phyloP scores from a whole-genome alignment of 2,797 vertebrate species.

The Labeo calbasu region DNA sequence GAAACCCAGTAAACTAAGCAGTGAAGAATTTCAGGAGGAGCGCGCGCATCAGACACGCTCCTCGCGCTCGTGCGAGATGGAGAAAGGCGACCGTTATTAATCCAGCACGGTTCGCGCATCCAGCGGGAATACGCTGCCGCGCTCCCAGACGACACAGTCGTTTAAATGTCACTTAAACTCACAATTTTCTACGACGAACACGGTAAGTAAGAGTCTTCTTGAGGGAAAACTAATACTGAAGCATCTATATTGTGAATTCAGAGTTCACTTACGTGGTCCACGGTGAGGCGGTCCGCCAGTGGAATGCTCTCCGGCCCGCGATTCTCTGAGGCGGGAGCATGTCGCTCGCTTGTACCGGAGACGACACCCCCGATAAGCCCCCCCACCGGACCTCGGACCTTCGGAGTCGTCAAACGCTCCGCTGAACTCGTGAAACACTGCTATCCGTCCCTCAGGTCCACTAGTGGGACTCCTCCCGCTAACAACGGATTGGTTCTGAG shows the following conservation, averaged over 20 bases:
- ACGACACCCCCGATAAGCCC: background rate
- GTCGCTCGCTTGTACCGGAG: constrained; percentile 13
- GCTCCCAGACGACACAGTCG: background rate
- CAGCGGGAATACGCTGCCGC: background rate
- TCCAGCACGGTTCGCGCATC: background rate
- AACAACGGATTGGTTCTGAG: constrained; percentile 6
- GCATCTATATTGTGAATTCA: background rate
- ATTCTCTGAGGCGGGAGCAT: constrained; percentile 30
- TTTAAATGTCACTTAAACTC: background rate
- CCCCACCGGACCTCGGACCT: background rate
- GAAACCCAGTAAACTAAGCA: background rate
- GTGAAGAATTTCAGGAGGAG: background rate
- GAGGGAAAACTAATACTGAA: background rate
- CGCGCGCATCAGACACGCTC: background rate
- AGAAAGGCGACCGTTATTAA: constrained; percentile 12
- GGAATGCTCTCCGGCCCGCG: background rate
- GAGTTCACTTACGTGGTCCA: constrained; percentile 43
- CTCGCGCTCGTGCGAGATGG: constrained; percentile 1
- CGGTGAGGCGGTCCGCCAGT: background rate
- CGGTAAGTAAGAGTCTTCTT: background rate
- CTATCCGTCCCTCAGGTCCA: constrained; percentile 21
- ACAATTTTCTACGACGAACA: background rate
- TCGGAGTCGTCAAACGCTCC: constrained; percentile 6
- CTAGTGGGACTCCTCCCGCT: constrained; percentile 41
- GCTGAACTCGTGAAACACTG: constrained; percentile 5